Conservation (phyloP, 2,888 invertebrate species). For the Sclerodermus sp. region DNA sequence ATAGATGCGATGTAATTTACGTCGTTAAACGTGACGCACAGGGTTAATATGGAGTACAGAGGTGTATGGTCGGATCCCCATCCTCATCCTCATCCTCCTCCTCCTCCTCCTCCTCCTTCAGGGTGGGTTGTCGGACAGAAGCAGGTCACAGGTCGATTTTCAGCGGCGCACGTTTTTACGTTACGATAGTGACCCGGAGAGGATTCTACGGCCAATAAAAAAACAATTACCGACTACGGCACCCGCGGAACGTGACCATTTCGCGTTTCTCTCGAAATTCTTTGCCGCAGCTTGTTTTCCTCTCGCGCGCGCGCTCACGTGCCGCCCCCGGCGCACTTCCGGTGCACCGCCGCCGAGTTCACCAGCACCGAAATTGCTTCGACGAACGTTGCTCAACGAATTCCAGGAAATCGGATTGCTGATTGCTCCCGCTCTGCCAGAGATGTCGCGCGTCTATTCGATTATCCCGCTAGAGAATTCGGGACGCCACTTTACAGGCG, state of each 20-base stretch:
- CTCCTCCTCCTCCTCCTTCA: too few species aligned
- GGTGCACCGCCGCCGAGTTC: too few species aligned
- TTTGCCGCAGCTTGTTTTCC: slow-evolving; percentile 3
- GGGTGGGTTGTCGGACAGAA: too few species aligned
- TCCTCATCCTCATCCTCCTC: too few species aligned
- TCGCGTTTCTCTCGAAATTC: background rate
- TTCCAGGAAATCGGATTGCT: slow-evolving; percentile 24
- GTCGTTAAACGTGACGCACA: too few species aligned
- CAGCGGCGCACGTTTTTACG: slow-evolving; percentile 4
- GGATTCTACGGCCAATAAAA: slow-evolving; percentile 18
- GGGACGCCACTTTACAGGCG: too few species aligned
- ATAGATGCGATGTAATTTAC: too few species aligned
- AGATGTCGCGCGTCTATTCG: slow-evolving; percentile 19
- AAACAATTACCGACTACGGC: slow-evolving; percentile 25
- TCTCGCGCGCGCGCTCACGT: background rate
- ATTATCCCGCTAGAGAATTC: slow-evolving; percentile 21
- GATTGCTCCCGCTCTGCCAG: slow-evolving; percentile 17
- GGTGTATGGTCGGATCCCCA: too few species aligned
- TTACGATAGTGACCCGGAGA: background rate
- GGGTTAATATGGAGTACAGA: too few species aligned
- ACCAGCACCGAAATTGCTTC: slow-evolving; percentile 21
- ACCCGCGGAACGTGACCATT: slow-evolving; percentile 16
- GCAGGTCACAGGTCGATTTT: slow-evolving; percentile 14
- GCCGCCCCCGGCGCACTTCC: too few species aligned
- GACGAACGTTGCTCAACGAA: slow-evolving; percentile 16